Percentiles rank a stretch among this genome's conserved stretches.
These are phyloP conservation scores for Geotrupes spiniger DNA, from an alignment of 2,888 invertebrate genomes.

Conservation along the genomic window DNA sequence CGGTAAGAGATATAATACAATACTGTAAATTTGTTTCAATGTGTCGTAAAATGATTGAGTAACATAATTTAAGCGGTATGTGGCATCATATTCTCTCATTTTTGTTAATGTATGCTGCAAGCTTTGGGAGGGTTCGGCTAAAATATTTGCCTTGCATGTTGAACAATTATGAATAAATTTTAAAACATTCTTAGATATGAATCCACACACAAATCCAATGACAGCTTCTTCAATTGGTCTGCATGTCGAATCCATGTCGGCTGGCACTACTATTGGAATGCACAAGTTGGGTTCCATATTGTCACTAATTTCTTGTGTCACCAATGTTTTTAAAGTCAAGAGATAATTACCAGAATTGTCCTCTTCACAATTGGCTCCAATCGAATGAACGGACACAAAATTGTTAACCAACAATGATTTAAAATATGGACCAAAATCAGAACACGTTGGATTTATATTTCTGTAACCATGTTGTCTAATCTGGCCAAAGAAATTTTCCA, in stretches of 20 bases:
- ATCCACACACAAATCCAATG: not conserved
- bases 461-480: not conserved
- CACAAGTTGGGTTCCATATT: not conserved
- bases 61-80: not conserved
- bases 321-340: not conserved
- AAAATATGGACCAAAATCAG: not conserved
- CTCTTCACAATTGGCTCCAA: slow-evolving; percentile 2
- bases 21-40: not conserved
- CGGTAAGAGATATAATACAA: not conserved
- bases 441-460: not conserved
- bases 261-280: too few species aligned
- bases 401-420: slow-evolving; percentile 1
- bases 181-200: not conserved
- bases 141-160: not conserved
- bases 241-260: too few species aligned
- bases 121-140: not conserved
- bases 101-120: not conserved
- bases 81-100: not conserved
- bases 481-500: not conserved
- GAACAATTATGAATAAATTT: too few species aligned
- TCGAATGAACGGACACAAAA: not conserved
- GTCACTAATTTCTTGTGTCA: not conserved
- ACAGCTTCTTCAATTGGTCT: not conserved
- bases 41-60: not conserved
- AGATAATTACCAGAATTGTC: not conserved